A percentile compares a stretch with the other conserved stretches of the same genome.
Conservation (phyloP, 2,797 vertebrate genomes). For the Falco novaeseelandiae region DNA sequence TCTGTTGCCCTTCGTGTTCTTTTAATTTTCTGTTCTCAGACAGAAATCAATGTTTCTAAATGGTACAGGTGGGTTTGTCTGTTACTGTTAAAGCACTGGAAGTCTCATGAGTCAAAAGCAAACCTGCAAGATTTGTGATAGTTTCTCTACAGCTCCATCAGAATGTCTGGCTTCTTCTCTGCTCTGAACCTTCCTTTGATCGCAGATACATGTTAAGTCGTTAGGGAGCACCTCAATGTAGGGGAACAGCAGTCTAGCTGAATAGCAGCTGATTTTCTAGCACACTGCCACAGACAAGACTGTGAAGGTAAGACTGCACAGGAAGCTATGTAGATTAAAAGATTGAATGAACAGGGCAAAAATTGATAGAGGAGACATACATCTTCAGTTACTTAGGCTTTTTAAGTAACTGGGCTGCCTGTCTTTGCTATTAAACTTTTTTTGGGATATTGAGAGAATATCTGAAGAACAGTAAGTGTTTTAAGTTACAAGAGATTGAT, state of each 20-base stretch:
- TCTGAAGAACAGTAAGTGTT: neutral
- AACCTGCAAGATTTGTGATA: neutral
- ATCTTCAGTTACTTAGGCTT: neutral
- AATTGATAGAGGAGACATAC: neutral
- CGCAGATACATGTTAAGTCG: neutral
- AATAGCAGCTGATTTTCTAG: neutral
- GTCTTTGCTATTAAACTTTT: neutral
- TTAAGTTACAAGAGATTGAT: neutral
- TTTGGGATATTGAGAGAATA: neutral
- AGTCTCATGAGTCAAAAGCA: neutral
- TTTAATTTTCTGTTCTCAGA: slow-evolving; percentile 3
- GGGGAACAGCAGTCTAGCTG: neutral
- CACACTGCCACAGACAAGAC: neutral
- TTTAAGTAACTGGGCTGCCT: neutral
- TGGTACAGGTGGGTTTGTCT: neutral
- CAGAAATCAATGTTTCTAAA: neutral
- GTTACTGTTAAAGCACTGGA: neutral
- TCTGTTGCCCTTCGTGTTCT: neutral
- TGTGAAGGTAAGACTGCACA: neutral
- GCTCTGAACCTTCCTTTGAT: neutral
- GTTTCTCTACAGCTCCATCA: neutral
- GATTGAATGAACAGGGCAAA: neutral
- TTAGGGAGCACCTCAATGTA: neutral
- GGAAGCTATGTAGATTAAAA: neutral
- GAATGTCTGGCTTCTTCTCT: neutral